phyloP scores from a whole-genome alignment of 1,140 invertebrate species.

The Aporrectodea caliginosa region DNA sequence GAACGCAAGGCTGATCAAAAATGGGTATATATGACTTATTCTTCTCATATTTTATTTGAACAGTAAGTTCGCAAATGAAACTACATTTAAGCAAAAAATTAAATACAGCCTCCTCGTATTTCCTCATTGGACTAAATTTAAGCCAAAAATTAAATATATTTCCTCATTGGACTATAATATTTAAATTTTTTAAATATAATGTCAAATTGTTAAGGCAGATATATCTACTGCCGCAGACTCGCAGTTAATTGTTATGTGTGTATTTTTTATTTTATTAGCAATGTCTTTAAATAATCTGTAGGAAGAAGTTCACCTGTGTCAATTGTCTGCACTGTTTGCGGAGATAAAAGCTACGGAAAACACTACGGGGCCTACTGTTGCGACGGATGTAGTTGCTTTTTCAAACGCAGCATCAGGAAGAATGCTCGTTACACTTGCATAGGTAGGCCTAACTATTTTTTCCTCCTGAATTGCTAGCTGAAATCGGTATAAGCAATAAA shows the following conservation, averaged over 20 bases:
- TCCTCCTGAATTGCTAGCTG: too few relatives aligned
- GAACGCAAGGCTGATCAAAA: too few relatives aligned
- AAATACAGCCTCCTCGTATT: background rate
- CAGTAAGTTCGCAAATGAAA: too few relatives aligned
- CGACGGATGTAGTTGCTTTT: constrained; percentile 87
- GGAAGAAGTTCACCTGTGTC: constrained; percentile 67
- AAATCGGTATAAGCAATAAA: too few relatives aligned
- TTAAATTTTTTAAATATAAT: background rate
- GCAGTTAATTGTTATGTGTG: background rate
- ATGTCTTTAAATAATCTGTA: too few relatives aligned
- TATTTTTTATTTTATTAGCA: too few relatives aligned
- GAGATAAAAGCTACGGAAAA: constrained; percentile 91
- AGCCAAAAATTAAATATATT: background rate
- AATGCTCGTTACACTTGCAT: constrained; percentile 72
- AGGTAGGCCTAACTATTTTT: constrained; percentile 62
- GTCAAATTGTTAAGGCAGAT: background rate
- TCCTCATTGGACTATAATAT: background rate
- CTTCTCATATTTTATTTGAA: too few relatives aligned
- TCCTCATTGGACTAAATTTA: too few relatives aligned
- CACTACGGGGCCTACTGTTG: constrained; percentile 97
- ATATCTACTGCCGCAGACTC: background rate
- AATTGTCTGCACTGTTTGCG: constrained; percentile 78
- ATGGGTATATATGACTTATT: too few relatives aligned
- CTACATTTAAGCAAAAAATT: too few relatives aligned
- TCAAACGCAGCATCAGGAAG: constrained; percentile 71